These are phyloP conservation scores for Neolamprologus variostigma DNA, from an alignment of 2,113 vertebrate species.

Conservation along the genomic window DNA sequence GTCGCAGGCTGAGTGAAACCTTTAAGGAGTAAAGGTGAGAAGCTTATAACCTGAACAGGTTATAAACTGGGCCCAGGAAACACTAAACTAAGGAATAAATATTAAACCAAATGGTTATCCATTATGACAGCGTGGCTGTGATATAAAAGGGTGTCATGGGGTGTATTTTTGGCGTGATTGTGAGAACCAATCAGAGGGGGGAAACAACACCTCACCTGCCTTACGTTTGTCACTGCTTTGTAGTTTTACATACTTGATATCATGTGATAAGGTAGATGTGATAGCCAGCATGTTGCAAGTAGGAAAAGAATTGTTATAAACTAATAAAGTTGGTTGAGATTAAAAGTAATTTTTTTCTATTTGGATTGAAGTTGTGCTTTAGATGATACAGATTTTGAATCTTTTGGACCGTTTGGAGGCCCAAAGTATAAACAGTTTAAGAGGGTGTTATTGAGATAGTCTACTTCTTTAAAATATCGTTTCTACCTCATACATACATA, in stretches of 20 bases:
- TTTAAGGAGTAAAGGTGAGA: neutral
- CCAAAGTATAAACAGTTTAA: neutral
- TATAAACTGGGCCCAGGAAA: neutral
- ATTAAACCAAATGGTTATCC: neutral
- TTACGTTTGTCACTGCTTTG: neutral
- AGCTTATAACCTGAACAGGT: neutral
- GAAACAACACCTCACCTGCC: neutral
- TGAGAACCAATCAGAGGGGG: neutral
- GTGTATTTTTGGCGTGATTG: neutral
- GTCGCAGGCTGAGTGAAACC: neutral
- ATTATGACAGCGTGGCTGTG: neutral
- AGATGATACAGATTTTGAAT: neutral
- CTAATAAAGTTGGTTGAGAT: neutral
- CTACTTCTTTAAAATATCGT: neutral
- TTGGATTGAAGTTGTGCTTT: neutral
- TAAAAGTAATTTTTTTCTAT: neutral
- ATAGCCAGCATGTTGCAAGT: neutral
- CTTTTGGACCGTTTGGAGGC: neutral
- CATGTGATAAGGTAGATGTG: neutral
- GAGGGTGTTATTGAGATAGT: neutral
- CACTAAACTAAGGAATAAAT: neutral
- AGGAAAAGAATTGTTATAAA: neutral
- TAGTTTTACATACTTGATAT: neutral
- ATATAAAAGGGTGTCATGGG: neutral
- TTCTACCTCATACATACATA: neutral